phyloP scores from a whole-genome alignment of 1,140 invertebrate species.

The Caenorhabditis inopinata region DNA sequence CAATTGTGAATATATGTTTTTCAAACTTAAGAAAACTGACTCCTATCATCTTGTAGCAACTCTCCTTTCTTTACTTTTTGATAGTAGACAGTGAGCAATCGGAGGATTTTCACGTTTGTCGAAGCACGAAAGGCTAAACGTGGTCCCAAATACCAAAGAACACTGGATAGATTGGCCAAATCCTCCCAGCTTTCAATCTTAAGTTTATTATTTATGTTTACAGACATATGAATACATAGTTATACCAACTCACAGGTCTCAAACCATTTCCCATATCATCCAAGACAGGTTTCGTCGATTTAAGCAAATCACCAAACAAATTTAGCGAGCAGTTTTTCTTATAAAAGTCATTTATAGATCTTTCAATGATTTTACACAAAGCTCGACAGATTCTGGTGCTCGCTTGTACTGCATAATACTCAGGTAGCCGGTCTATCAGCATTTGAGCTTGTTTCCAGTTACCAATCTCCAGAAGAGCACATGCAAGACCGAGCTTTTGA shows the following conservation, averaged over 20 bases:
- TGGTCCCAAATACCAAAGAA: conserved; percentile 82
- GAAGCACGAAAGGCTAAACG: conserved; percentile 77
- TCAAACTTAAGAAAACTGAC: background rate
- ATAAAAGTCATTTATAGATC: conserved; percentile 84
- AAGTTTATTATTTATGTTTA: background rate
- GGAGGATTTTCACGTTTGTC: conserved; percentile 61
- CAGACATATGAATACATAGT: background rate
- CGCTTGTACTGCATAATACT: conserved; percentile 74
- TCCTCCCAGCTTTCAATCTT: background rate
- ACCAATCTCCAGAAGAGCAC: conserved; percentile 82
- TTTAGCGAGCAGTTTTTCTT: conserved; percentile 71
- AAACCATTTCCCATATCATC: conserved; percentile 49
- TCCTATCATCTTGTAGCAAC: background rate
- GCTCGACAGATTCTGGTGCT: conserved; percentile 78
- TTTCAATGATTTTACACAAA: conserved; percentile 79
- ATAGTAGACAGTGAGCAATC: conserved; percentile 79
- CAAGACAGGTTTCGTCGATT: background rate
- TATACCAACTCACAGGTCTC: background rate
- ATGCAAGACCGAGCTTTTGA: conserved; percentile 88
- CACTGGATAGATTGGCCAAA: conserved; percentile 77
- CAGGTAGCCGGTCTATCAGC: conserved; percentile 80
- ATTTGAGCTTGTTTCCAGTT: conserved; percentile 82
- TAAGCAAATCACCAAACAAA: conserved; percentile 21
- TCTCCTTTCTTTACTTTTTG: conserved; percentile 65
- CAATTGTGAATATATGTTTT: background rate